Evolutionary conservation across 2,888 invertebrate species (phyloP).

Genomic region (Lithophane semibrunnea): DNA sequence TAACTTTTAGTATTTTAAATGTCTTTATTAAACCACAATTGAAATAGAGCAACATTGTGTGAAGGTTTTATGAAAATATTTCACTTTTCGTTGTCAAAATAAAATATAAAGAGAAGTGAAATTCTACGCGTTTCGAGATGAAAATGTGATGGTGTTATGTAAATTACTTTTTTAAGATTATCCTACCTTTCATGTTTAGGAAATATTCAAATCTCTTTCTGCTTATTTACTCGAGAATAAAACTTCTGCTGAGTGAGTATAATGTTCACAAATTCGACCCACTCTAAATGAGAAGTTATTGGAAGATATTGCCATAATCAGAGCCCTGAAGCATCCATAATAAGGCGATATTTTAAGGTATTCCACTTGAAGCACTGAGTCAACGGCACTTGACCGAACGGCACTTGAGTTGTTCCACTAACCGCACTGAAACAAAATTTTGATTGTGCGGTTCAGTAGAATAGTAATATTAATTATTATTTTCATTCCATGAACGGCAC

Average conservation of each 20-base stretch:
- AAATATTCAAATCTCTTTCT: conserved; percentile 5
- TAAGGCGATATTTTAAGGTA: background rate
- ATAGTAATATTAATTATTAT: background rate
- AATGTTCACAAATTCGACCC: background rate
- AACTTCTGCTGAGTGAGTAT: background rate
- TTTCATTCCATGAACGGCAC: background rate
- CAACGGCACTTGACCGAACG: background rate
- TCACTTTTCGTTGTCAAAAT: conserved; percentile 10
- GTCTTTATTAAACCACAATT: conserved; percentile 23
- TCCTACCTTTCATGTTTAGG: conserved; percentile 9
- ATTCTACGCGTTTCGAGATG: conserved; percentile 20
- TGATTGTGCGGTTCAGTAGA: background rate
- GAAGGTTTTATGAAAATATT: background rate
- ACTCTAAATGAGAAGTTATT: background rate
- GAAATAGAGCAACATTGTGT: conserved; percentile 31
- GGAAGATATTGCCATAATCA: background rate
- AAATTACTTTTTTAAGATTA: conserved; percentile 25
- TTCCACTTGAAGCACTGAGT: background rate
- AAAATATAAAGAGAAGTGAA: conserved; percentile 11
- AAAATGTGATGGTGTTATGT: conserved; percentile 22
- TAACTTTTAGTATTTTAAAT: conserved; percentile 21
- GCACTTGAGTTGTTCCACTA: background rate
- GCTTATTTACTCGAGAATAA: background rate
- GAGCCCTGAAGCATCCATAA: background rate
- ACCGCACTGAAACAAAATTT: background rate